A percentile compares a stretch with the other conserved stretches of the same genome.
Conservation (phyloP, 2,113 vertebrate species). For the Passer domesticus region DNA sequence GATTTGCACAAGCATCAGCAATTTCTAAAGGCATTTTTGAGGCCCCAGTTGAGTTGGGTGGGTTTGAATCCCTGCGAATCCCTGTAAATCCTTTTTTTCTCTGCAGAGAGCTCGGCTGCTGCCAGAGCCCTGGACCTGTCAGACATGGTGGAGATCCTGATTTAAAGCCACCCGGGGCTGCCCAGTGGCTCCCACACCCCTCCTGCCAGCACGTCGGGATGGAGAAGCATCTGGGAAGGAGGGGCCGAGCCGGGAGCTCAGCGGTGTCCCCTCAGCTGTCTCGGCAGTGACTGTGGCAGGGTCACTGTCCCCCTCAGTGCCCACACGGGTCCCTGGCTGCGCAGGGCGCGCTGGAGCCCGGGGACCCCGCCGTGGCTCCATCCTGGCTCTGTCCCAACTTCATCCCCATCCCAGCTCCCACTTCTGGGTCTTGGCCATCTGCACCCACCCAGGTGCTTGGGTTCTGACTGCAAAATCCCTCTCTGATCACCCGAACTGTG, state of each 20-base stretch:
- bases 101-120: conserved; percentile 57
- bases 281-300: neutral
- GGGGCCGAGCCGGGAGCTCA: neutral
- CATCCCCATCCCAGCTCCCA: neutral
- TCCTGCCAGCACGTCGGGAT: neutral
- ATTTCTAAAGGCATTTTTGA: neutral
- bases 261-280: accelerated
- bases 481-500: accelerated
- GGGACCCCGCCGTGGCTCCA: neutral
- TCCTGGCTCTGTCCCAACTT: neutral
- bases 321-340: neutral
- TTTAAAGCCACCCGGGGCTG: conserved; percentile 47
- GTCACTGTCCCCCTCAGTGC: neutral
- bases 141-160: conserved; percentile 82
- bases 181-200: accelerated
- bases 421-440: neutral
- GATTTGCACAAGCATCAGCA: neutral
- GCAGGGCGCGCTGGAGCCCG: neutral
- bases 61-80: neutral
- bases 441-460: neutral
- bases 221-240: neutral
- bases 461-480: neutral
- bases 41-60: too few species aligned
- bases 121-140: conserved; percentile 69
- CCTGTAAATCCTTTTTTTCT: neutral